Evolutionary conservation across 2,888 invertebrate species (phyloP).

Genomic region (Eremobia ochroleuca): DNA sequence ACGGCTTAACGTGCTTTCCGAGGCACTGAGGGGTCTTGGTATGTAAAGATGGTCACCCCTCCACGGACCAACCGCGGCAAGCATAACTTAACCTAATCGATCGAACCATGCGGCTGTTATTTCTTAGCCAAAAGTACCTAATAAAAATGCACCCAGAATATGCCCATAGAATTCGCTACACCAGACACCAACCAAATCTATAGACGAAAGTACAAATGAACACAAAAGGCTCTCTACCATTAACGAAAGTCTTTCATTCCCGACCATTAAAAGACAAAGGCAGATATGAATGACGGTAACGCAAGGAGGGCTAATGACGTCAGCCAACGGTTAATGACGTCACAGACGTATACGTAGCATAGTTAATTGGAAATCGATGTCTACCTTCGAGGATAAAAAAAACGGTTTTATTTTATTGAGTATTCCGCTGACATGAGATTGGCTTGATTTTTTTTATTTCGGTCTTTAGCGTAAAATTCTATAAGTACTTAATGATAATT

Average conservation of each 20-base stretch:
- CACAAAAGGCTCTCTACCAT: conserved; percentile 69
- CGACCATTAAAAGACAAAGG: conserved; percentile 75
- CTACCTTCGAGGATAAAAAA: conserved; percentile 63
- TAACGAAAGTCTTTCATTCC: conserved; percentile 73
- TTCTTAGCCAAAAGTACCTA: no score
- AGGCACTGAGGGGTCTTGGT: no score
- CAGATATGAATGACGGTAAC: conserved; percentile 69
- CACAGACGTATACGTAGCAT: conserved; percentile 36
- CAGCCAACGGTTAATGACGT: conserved; percentile 42
- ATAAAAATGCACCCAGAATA: conserved; percentile 16
- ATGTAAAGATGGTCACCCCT: no score
- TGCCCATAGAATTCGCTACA: conserved; percentile 14
- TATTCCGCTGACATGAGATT: not conserved
- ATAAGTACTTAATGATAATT: not conserved
- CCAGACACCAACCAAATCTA: conserved; percentile 25
- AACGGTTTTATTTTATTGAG: conserved; percentile 34
- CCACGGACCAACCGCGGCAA: no score
- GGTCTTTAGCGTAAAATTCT: not conserved
- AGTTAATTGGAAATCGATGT: conserved; percentile 82
- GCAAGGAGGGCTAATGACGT: conserved; percentile 56
- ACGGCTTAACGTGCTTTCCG: no score
- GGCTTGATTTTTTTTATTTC: not conserved
- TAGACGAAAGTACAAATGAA: conserved; percentile 52
- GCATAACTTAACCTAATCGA: no score
- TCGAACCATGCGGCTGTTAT: no score